Percentiles rank a stretch among this genome's conserved stretches.
Evolutionary conservation across 2,797 vertebrate genomes (phyloP).

Genomic region (Dallia pectoralis): DNA sequence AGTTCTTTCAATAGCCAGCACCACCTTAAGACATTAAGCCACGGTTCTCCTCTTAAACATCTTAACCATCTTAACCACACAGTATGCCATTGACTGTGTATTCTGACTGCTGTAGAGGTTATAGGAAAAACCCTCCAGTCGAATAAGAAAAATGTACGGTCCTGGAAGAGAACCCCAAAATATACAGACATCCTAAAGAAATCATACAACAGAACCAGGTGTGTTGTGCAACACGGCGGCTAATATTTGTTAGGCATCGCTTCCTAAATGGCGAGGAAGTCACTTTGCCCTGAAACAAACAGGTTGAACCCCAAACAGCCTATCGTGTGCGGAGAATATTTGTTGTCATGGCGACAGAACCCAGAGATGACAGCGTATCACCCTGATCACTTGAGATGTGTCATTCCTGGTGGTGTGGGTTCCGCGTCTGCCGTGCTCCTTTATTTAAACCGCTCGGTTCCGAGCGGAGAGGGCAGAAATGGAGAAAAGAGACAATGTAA

Average conservation of each 20-base stretch:
- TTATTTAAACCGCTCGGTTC: slow-evolving; percentile 19
- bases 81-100: no score
- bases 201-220: background rate
- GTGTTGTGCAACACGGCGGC: background rate
- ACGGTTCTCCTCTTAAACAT: background rate
- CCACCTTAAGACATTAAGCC: background rate
- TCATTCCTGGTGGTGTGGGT: slow-evolving; percentile 34
- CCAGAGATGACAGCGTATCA: slow-evolving; percentile 42
- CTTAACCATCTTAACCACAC: no score
- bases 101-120: background rate
- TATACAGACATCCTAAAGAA: background rate
- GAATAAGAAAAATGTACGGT: background rate
- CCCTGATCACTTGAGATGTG: slow-evolving; percentile 40
- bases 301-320: slow-evolving; percentile 44
- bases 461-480: slow-evolving; percentile 7
- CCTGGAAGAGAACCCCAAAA: background rate
- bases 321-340: slow-evolving; percentile 40
- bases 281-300: slow-evolving; percentile 20
- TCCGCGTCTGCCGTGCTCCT: slow-evolving; percentile 34
- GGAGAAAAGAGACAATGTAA: background rate
- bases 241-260: background rate
- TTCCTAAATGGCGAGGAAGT: background rate
- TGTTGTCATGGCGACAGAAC: slow-evolving; percentile 58
- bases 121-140: background rate
- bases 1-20: background rate